Conservation (phyloP, 1,140 invertebrate genomes). For the Formica exsecta region DNA sequence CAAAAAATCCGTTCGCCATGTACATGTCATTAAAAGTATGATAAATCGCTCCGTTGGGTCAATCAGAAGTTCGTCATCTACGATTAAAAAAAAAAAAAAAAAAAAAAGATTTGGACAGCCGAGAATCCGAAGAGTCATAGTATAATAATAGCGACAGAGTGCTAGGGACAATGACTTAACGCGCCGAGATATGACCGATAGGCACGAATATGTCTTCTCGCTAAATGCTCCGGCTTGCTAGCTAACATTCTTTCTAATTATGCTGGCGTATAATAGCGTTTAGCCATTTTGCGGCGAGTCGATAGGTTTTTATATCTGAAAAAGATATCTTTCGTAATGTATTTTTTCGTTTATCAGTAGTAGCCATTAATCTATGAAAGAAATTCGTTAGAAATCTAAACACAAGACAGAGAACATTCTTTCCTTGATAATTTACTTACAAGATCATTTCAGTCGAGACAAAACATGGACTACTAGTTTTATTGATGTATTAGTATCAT, state of each 20-base stretch:
- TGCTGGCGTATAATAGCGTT: not conserved
- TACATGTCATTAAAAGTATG: slow-evolving; percentile 57
- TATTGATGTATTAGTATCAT: slow-evolving; percentile 1
- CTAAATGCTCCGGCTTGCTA: slow-evolving; percentile 34
- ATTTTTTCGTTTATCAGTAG: slow-evolving; percentile 1
- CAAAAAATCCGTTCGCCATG: slow-evolving; percentile 32
- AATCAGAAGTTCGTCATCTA: slow-evolving; percentile 65
- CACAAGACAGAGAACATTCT: slow-evolving; percentile 51
- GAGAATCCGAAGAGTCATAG: slow-evolving; percentile 5
- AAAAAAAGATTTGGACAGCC: slow-evolving; percentile 7
- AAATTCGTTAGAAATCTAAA: slow-evolving; percentile 44
- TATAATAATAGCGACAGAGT: slow-evolving; percentile 10
- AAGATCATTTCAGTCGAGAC: slow-evolving; percentile 47
- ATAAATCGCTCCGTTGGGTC: slow-evolving; percentile 60
- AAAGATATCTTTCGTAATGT: slow-evolving; percentile 8
- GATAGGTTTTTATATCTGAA: not conserved
- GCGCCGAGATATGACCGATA: slow-evolving; percentile 39
- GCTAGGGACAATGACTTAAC: slow-evolving; percentile 8
- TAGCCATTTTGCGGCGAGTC: not conserved
- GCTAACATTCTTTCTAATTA: not conserved
- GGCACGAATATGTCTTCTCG: slow-evolving; percentile 61
- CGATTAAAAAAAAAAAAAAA: slow-evolving; percentile 31
- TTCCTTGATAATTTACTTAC: slow-evolving; percentile 9
- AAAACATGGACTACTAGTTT: slow-evolving; percentile 29
- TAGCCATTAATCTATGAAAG: slow-evolving; percentile 19